Percentiles rank a stretch among this genome's conserved stretches.
Evolutionary conservation across 2,113 vertebrate species (phyloP).

Genomic region (Perognathus longimembris): DNA sequence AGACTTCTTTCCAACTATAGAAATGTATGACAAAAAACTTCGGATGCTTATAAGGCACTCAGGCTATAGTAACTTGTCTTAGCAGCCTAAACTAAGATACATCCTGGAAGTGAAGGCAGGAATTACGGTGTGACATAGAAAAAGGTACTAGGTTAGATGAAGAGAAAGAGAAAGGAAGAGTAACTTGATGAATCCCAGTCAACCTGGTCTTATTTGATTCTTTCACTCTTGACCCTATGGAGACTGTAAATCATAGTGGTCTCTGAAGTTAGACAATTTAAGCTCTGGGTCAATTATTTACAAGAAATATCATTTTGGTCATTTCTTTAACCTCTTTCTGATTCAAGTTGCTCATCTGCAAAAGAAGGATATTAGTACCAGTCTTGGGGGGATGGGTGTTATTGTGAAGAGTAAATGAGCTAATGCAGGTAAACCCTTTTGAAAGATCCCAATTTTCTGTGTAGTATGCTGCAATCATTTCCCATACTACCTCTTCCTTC

Average conservation of each 20-base stretch:
- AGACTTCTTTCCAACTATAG: too few relatives aligned
- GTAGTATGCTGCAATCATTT: too few relatives aligned
- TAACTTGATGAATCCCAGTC: background rate
- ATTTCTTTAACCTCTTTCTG: conserved; percentile 10
- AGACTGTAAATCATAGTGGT: background rate
- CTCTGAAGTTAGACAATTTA: background rate
- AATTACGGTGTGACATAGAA: background rate
- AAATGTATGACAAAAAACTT: background rate
- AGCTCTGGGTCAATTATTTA: background rate
- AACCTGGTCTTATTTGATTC: background rate
- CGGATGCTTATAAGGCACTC: background rate
- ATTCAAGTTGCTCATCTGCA: background rate
- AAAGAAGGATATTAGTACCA: background rate
- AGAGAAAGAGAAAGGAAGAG: background rate
- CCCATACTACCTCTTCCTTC: background rate
- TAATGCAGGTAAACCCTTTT: background rate
- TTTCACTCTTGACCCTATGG: background rate
- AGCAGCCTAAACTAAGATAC: background rate
- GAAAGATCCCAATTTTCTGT: too few relatives aligned
- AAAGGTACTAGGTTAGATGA: background rate
- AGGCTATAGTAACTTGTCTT: background rate
- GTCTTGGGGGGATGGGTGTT: background rate
- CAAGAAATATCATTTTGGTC: background rate
- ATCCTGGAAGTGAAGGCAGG: background rate
- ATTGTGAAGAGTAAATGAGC: background rate